Evolutionary conservation across 1,140 invertebrate genomes (phyloP), one percentile per base, ranked within the genome.

Genomic region (Dendroctonus valens): DNA sequence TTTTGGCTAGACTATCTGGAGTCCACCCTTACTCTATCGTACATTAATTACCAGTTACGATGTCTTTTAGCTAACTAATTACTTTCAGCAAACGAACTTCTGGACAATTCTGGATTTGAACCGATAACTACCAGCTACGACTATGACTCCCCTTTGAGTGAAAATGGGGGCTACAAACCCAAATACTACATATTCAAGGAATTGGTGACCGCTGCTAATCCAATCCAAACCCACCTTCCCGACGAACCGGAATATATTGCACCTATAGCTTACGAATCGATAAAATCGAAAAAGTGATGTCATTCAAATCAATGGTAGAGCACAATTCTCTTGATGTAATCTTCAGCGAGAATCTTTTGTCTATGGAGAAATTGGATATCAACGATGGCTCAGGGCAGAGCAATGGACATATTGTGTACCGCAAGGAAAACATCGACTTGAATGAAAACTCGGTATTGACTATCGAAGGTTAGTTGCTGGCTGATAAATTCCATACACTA

Each of bases 71-170:
- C 26, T 26, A 3, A 26, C 26, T 3, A 26, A 2, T 26, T 26
- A 26, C 7, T 51, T 51, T 9, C 26, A 51, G 50, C 3, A 11
- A 51, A 54, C 52, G 40, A 26, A 11, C 11, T 38, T 11, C 14
- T 54, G 7, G 52, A 73, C 44, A 70, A 73, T 57, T 70, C 69
- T 4, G 54, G 52, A 5, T 84, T 81, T 65, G 72, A 78, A 53
- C 74, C 83, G 0, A 81, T 83, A 68, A 80, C 83, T 12, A 85
- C 82, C 0, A 86, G 85, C 63, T 87, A 87, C 75, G 85, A 83
- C 72, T 83, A 83, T 69, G 81, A 83, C 71, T 79, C 82, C 6
- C 77, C 81, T 7, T 62, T 87, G 41, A 77, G 77, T 12, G 85
- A 87, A 76, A 68, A 73, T 42, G 81, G 81, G 3, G 79, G 80